Evolutionary conservation across 2,113 vertebrate species (phyloP).

Genomic region (Anguilla rostrata): DNA sequence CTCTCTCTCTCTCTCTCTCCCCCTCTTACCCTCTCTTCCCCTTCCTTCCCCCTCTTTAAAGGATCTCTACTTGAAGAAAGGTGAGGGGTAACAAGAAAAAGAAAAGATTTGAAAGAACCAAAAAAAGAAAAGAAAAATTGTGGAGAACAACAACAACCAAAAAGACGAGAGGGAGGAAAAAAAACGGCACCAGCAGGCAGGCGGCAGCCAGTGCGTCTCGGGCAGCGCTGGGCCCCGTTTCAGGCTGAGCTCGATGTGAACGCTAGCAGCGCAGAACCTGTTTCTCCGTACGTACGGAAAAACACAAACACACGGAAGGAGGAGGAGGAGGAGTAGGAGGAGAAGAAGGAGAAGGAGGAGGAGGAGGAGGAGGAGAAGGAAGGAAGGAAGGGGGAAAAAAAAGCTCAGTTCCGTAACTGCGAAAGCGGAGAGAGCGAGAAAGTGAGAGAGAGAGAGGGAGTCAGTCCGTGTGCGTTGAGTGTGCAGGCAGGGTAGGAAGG

Average conservation of each 20-base stretch:
- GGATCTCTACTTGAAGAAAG: constrained; percentile 24
- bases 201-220: constrained; percentile 38
- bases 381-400: background rate
- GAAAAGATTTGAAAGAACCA: constrained; percentile 17
- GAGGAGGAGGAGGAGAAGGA: constrained; percentile 10
- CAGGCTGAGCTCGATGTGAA: constrained; percentile 24
- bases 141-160: constrained; percentile 13
- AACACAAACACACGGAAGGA: constrained; percentile 51
- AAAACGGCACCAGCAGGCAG: constrained; percentile 12
- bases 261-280: constrained; percentile 52
- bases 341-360: constrained; percentile 33
- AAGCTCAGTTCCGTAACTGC: constrained; percentile 8
- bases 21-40: constrained; percentile 40
- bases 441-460: constrained; percentile 29
- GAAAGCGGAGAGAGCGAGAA: constrained; percentile 30
- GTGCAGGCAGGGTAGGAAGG: constrained; percentile 17
- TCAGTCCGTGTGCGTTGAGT: constrained; percentile 17
- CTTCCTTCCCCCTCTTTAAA: constrained; percentile 38
- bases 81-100: constrained; percentile 8
- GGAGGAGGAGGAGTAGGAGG: constrained; percentile 14
- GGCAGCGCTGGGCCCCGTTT: constrained; percentile 37
- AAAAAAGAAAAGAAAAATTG: constrained; percentile 54
- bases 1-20: constrained; percentile 51
- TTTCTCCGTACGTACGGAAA: constrained; percentile 42
- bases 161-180: constrained; percentile 7